Percentiles rank a stretch among this genome's conserved stretches.
Conservation (phyloP, 2,113 vertebrate genomes). For the Crotalus tigris region DNA sequence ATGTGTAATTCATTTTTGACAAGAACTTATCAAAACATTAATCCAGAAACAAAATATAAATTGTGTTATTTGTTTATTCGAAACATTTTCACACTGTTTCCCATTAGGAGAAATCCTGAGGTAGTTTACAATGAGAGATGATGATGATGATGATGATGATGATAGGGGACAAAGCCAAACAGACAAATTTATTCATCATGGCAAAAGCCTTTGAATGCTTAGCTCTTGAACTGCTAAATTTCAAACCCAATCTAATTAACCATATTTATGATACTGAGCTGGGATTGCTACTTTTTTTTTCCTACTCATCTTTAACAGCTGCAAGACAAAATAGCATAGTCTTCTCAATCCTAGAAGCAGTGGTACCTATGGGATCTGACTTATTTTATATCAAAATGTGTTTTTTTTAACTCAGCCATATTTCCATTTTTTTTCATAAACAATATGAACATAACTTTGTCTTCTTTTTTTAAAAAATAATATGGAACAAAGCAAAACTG, state of each 20-base stretch:
- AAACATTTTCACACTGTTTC: not conserved
- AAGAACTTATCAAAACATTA: not conserved
- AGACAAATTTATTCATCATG: not conserved
- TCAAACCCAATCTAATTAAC: not conserved
- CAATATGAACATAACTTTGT: not conserved
- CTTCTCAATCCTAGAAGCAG: not conserved
- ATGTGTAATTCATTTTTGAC: no score
- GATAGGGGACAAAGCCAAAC: not conserved
- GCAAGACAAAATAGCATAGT: not conserved
- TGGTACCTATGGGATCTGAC: not conserved
- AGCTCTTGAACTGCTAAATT: not conserved
- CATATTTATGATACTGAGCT: not conserved
- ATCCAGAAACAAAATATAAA: not conserved
- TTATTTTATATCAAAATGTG: not conserved
- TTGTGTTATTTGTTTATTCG: not conserved
- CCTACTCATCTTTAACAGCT: not conserved
- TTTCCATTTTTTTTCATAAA: not conserved
- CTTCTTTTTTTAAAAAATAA: not conserved
- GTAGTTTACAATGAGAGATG: not conserved
- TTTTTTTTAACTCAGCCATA: not conserved
- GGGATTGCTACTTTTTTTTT: not conserved
- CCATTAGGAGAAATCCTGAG: not conserved
- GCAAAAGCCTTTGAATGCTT: not conserved
- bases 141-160: not conserved
- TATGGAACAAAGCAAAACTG: not conserved